A percentile compares a stretch with the other conserved stretches of the same genome.
Conservation (phyloP, 2,888 invertebrate genomes). For the Sinentomon sp. region DNA sequence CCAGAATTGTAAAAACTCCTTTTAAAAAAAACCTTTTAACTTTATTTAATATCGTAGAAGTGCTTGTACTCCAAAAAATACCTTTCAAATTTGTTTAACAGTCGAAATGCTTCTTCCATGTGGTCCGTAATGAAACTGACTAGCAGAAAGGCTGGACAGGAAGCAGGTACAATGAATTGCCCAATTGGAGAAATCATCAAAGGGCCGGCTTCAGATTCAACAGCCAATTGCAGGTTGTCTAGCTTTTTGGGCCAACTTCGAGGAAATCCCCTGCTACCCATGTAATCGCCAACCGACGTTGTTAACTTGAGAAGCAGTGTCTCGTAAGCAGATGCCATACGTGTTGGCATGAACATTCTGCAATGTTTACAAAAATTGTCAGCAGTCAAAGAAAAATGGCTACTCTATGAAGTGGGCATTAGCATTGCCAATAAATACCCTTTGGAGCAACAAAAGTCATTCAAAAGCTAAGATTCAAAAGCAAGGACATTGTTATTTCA, state of each 20-base stretch:
- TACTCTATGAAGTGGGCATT: no score
- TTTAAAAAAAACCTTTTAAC: no score
- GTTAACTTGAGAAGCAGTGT: conserved; percentile 52
- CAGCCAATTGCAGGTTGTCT: conserved; percentile 48
- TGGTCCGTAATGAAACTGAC: conserved; percentile 55
- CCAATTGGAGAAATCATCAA: conserved; percentile 79
- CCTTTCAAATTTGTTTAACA: conserved; percentile 45
- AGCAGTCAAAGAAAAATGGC: neutral
- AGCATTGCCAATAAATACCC: no score
- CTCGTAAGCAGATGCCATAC: conserved; percentile 62
- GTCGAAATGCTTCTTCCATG: conserved; percentile 39
- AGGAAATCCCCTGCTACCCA: conserved; percentile 35
- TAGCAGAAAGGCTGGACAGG: conserved; percentile 60
- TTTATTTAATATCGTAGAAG: no score
- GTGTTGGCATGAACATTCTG: conserved; percentile 69
- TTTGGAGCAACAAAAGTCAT: no score
- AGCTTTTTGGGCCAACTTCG: conserved; percentile 41
- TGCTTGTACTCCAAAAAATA: no score
- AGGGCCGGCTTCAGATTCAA: conserved; percentile 76
- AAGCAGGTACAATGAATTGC: conserved; percentile 71
- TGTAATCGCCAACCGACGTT: conserved; percentile 52
- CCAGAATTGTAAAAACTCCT: neutral
- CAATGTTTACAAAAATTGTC: conserved; percentile 5
- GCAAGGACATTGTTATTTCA: no score
- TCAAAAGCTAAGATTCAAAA: no score